A percentile compares a stretch with the other conserved stretches of the same genome.
Conservation (phyloP, 1,140 invertebrate genomes). For the Anthonomus grandis region DNA sequence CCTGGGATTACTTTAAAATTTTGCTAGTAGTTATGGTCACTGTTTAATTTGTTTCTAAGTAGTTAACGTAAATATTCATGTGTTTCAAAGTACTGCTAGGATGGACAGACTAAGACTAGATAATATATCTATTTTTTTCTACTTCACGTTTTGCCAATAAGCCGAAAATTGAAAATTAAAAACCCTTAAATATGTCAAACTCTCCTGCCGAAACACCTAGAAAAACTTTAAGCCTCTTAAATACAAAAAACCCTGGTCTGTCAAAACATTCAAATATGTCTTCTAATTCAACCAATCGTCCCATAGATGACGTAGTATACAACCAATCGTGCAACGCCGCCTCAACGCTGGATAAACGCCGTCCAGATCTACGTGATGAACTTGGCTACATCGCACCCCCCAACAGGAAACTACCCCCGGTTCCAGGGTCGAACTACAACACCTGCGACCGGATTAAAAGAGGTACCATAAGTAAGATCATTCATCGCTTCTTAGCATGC, state of each 20-base stretch:
- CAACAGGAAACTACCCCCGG: constrained; percentile 85
- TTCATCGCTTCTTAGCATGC: constrained; percentile 43
- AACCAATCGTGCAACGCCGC: constrained; percentile 72
- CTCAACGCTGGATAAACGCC: constrained; percentile 80
- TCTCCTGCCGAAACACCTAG: too few species aligned
- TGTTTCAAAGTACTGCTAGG: too few species aligned
- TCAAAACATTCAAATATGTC: background rate
- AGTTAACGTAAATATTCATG: too few species aligned
- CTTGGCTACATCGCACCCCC: constrained; percentile 89
- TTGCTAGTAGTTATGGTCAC: too few species aligned
- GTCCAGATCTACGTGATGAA: constrained; percentile 80
- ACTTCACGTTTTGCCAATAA: too few species aligned
- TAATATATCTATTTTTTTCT: too few species aligned
- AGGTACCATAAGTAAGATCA: constrained; percentile 80
- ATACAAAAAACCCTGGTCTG: background rate
- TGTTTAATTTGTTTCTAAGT: too few species aligned
- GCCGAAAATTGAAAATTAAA: too few species aligned
- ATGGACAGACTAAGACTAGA: too few species aligned
- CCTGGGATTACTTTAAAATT: too few species aligned
- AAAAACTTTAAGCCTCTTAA: background rate
- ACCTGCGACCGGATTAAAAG: constrained; percentile 90
- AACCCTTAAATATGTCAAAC: too few species aligned
- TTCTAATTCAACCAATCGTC: background rate
- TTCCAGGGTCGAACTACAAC: constrained; percentile 88
- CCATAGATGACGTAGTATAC: constrained; percentile 82